Base-by-base conservation (phyloP, 2,888 invertebrate species). In the Ariolimax columbianus region DNA sequence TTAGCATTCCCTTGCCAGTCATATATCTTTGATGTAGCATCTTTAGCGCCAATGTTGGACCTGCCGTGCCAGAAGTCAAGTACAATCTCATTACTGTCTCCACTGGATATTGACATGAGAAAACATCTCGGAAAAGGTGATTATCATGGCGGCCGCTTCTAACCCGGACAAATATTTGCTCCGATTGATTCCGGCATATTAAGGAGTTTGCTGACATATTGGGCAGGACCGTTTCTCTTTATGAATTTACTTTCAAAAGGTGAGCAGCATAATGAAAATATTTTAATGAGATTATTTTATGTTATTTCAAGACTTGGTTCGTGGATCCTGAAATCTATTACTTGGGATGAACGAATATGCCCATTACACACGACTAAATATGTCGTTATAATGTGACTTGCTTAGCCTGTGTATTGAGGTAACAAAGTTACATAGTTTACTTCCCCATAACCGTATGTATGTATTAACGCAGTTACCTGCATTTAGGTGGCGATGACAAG, bases 11-110 rank as follows among this genome's bases (percentile, higher is more conserved):
- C 77, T 33, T 6, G 77, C 19, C 77, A 38, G 19, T 51, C 36
- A 38, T 77, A 59, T 36, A 77, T 55, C 55, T 33, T 23, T 77
- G 77, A 77, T 59, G 77, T 77, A 36, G 36, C 77, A 55, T 66
- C 66, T 66, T 55, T 59, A 66, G 66, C 66, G 4, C 59, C 66
- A 38, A 26, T 40, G 43, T 68, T 68, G 6, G 33, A 68, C 68
- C 63, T n/a, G 80, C 68, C 43, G 19, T 30, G 30, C 19, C 0
- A 68, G 80, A 80, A 80, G 80, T 47, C 80, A 33, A 47, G 47
- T 66, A 80, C 68, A 80, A 80, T 80, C 80, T 80, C 80, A 33
- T 80, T 80, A 80, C 68, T 23, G 47, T 63, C 63, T 43, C 43
- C 40, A 33, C 68, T 43, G 30, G 51, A 68, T 80, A 80, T 80